Percentiles rank a stretch among this genome's conserved stretches.
phyloP scores from a whole-genome alignment of 2,113 vertebrate species.

The Prunella fulvescens region DNA sequence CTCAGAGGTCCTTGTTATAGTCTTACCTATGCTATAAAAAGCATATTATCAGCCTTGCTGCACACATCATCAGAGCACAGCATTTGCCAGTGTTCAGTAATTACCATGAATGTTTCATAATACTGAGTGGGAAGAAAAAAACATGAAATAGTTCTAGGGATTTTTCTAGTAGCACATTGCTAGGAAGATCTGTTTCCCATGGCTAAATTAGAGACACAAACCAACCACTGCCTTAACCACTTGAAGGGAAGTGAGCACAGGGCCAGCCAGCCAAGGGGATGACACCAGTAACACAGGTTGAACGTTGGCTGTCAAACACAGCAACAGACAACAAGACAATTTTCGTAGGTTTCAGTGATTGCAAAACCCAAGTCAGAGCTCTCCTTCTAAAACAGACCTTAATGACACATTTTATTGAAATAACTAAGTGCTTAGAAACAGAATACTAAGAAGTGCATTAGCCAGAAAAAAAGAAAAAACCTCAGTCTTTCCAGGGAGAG shows the following conservation, averaged over 20 bases:
- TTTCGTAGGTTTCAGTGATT: background rate
- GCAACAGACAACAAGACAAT: background rate
- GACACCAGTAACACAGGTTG: background rate
- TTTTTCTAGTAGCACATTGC: slow-evolving; percentile 13
- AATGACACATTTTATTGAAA: background rate
- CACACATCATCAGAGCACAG: background rate
- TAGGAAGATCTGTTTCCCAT: slow-evolving; percentile 40
- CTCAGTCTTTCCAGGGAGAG: background rate
- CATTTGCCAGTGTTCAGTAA: background rate
- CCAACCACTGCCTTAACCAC: slow-evolving; percentile 44
- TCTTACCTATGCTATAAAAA: background rate
- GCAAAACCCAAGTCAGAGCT: background rate
- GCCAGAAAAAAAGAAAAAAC: background rate
- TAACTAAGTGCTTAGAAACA: background rate
- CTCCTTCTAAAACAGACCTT: background rate
- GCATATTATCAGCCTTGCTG: background rate
- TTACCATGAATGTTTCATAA: background rate
- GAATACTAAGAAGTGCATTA: background rate
- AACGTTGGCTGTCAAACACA: background rate
- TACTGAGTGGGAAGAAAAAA: background rate
- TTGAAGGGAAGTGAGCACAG: slow-evolving; percentile 40
- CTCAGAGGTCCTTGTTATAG: background rate
- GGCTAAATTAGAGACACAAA: slow-evolving; percentile 24
- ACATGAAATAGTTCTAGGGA: slow-evolving; percentile 16
- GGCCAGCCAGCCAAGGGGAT: background rate